Conservation (phyloP, 2,113 vertebrate genomes). For the Delphinus delphis region DNA sequence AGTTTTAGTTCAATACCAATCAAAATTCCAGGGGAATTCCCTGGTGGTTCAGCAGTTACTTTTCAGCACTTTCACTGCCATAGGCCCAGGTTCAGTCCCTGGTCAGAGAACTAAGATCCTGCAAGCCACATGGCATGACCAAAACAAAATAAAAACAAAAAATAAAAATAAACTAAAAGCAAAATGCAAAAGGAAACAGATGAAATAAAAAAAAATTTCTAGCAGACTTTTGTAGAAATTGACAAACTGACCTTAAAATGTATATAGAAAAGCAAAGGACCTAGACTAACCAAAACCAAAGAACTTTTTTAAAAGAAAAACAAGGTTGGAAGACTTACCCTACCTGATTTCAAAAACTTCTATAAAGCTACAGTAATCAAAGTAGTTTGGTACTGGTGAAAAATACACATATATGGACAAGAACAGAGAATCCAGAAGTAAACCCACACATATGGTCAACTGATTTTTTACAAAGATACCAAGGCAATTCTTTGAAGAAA, state of each 20-base stretch:
- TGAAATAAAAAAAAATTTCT: neutral
- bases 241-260: neutral
- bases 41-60: too few species aligned
- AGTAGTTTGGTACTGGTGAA: neutral
- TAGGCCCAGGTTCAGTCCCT: too few species aligned
- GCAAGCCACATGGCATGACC: too few species aligned
- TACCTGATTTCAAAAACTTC: neutral
- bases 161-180: too few species aligned
- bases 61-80: too few species aligned
- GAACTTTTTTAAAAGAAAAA: neutral
- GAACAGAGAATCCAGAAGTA: neutral
- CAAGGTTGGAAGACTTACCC: neutral
- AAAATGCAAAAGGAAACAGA: too few species aligned
- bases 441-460: neutral
- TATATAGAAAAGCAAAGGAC: neutral
- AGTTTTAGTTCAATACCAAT: neutral
- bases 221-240: neutral
- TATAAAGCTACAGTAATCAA: neutral
- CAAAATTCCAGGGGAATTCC: neutral
- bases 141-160: too few species aligned
- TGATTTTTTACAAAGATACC: neutral
- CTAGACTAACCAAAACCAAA: neutral
- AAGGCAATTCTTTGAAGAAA: neutral
- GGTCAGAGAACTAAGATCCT: too few species aligned
- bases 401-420: neutral